Evolutionary conservation across 2,797 vertebrate species (phyloP).

Genomic region (Aselliscus stoliczkanus): DNA sequence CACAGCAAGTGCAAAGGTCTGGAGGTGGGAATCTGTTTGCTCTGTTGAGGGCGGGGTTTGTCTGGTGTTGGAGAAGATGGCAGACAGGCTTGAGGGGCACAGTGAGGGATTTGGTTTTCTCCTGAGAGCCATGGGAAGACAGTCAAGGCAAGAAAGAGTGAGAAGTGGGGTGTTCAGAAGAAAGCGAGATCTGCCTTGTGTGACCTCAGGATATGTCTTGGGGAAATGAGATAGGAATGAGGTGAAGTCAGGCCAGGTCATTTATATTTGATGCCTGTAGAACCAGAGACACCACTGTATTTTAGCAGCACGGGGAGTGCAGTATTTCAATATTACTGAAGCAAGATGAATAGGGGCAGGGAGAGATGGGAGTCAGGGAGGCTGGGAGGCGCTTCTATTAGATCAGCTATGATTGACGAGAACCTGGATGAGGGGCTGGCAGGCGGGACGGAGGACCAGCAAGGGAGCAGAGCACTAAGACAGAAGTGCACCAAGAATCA

Average conservation of each 20-base stretch:
- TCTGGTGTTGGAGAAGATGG: no score
- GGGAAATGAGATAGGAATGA: neutral
- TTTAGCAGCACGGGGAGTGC: fast-evolving
- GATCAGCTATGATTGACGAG: neutral
- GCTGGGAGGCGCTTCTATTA: neutral
- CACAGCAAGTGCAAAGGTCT: neutral
- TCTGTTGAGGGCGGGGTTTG: fast-evolving
- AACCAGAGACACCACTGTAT: neutral
- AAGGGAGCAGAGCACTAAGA: fast-evolving
- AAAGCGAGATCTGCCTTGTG: neutral
- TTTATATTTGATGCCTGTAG: neutral
- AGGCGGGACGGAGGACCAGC: neutral
- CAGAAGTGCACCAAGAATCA: fast-evolving
- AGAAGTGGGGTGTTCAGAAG: neutral
- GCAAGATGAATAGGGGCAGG: neutral
- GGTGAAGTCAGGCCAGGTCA: neutral
- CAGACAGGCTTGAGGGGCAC: neutral
- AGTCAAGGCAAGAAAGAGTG: neutral
- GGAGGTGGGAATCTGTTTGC: neutral
- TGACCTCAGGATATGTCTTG: neutral
- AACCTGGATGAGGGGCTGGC: neutral
- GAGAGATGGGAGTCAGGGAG: neutral
- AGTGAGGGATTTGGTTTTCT: neutral
- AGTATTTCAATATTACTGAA: neutral
- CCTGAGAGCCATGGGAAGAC: neutral